A percentile compares a stretch with the other conserved stretches of the same genome.
These are phyloP conservation scores for Odontocerum albicorne DNA, from an alignment of 2,888 invertebrate genomes.

Conservation along the genomic window DNA sequence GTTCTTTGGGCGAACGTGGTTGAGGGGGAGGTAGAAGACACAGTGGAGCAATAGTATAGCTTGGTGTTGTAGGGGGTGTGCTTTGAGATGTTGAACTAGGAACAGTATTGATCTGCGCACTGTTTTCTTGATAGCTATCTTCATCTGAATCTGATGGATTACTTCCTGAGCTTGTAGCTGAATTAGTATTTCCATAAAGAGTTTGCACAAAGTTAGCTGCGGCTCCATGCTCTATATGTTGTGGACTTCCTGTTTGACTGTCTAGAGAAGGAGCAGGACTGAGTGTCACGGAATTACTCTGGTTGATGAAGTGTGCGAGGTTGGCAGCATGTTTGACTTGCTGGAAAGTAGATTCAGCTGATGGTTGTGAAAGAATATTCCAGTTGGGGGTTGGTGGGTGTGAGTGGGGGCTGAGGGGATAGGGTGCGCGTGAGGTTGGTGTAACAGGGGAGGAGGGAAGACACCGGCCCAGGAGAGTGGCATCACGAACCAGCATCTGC, in stretches of 20 bases:
- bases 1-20: conserved; percentile 65
- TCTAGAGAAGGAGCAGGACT: conserved; percentile 90
- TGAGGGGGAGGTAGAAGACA: conserved; percentile 51
- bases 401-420: conserved; percentile 79
- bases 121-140: conserved; percentile 56
- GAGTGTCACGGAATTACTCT: conserved; percentile 83
- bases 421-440: conserved; percentile 73
- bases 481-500: conserved; percentile 82
- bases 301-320: conserved; percentile 71
- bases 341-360: conserved; percentile 46
- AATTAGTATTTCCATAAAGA: conserved; percentile 48
- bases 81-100: conserved; percentile 45
- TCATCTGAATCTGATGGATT: conserved; percentile 84
- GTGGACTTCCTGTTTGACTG: conserved; percentile 84
- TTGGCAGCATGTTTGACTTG: conserved; percentile 56
- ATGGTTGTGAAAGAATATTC: conserved; percentile 56
- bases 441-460: conserved; percentile 81
- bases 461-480: conserved; percentile 75
- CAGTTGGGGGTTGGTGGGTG: conserved; percentile 82
- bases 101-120: conserved; percentile 36
- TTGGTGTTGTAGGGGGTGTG: conserved; percentile 60
- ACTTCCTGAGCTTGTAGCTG: conserved; percentile 65
- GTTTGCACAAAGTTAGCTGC: conserved; percentile 47
- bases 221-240: conserved; percentile 64
- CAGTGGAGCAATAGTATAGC: conserved; percentile 47